Evolutionary conservation across 2,797 vertebrate species (phyloP).

Genomic region (Ceyx erithaca): DNA sequence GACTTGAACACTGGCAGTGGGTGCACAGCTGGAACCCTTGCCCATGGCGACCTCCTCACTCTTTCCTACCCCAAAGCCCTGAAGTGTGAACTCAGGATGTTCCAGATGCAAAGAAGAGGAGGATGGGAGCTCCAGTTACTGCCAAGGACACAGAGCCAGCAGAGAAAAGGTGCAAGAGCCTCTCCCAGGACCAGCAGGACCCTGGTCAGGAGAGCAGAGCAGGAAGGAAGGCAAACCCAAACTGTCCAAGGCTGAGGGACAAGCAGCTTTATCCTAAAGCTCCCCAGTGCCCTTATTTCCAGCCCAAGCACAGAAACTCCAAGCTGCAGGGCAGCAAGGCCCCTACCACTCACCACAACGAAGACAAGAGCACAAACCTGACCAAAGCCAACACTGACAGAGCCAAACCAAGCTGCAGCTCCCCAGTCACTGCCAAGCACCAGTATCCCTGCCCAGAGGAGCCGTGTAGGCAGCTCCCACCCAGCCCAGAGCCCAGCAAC

Average conservation of each 20-base stretch:
- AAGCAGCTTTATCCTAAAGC: background rate
- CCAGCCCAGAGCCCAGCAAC: background rate
- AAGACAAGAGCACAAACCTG: background rate
- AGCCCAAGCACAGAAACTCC: background rate
- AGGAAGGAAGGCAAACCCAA: background rate
- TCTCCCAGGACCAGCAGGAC: background rate
- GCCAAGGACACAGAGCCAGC: background rate
- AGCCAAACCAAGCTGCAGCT: background rate
- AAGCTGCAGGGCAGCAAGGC: background rate
- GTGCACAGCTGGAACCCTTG: background rate
- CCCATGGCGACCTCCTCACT: background rate
- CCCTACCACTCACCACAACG: accelerated
- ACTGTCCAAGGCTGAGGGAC: background rate
- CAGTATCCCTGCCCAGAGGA: accelerated
- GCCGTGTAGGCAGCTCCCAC: background rate
- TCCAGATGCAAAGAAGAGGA: background rate
- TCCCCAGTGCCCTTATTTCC: background rate
- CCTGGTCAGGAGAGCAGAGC: background rate
- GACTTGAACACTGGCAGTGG: background rate
- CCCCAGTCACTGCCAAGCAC: accelerated
- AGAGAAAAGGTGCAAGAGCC: background rate
- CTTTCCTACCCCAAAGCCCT: background rate
- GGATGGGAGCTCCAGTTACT: background rate
- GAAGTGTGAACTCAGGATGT: background rate
- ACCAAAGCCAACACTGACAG: background rate